Conservation (phyloP, 2,113 vertebrate genomes). For the Corydoras maculifer region DNA sequence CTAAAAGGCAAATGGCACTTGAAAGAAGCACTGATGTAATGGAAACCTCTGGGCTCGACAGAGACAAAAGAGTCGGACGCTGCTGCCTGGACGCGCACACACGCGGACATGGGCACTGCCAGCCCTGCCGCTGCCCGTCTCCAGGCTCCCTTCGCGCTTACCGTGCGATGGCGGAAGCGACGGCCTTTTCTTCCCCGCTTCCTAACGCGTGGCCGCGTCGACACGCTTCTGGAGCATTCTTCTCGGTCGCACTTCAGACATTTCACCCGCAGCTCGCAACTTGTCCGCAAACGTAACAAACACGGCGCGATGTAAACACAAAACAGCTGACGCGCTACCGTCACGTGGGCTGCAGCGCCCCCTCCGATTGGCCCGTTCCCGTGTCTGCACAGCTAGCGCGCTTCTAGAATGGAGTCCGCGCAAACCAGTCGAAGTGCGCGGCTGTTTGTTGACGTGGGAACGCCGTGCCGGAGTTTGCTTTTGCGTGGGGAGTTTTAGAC, state of each 20-base stretch:
- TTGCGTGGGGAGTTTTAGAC: too few species aligned
- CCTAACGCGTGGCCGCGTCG: not conserved
- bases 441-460: too few species aligned
- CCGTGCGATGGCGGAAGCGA: constrained; percentile 25
- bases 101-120: constrained; percentile 7
- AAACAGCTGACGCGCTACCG: not conserved
- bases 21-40: too few species aligned
- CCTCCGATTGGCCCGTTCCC: not conserved
- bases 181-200: constrained; percentile 2
- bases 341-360: not conserved
- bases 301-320: constrained; percentile 67
- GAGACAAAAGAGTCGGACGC: constrained; percentile 23
- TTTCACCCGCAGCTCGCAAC: not conserved
- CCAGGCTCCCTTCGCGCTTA: constrained; percentile 14
- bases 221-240: not conserved
- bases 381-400: not conserved
- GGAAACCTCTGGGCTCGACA: not conserved
- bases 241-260: not conserved
- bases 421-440: too few species aligned
- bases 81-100: not conserved
- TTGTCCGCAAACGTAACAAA: constrained; percentile 14
- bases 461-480: too few species aligned
- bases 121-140: not conserved
- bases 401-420: not conserved
- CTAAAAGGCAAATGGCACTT: too few species aligned